Evolutionary conservation across 2,888 invertebrate genomes (phyloP), one percentile per base, ranked within the genome.

Genomic region (Slavum lentiscoides): DNA sequence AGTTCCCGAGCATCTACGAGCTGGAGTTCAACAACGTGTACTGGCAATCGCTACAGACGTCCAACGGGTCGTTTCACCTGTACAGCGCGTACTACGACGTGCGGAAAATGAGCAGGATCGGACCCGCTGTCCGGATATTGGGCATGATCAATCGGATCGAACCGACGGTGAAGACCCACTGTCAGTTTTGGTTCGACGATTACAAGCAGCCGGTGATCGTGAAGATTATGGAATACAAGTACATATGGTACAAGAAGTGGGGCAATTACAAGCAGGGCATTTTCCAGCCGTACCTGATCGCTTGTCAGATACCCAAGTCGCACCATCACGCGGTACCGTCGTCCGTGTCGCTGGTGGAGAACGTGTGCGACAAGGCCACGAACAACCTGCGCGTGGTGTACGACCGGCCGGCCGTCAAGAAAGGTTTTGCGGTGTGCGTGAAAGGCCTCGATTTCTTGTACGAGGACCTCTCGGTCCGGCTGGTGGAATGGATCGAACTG

Each of bases 401-500:
- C 87, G 91, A 94, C 86, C 90, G 91, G 82, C 94, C 94, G 0
- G 88, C 88, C 4, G 87, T 88, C 80, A 92, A 91, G 85, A 92
- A 93, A 84, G 92, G 93, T 43, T 96, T 96, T 86, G 96, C 95
- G 2, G 95, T 96, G 4, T 96, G 96, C 86, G 96, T 96, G 37
- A 96, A 96, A 87, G 97, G 97, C 0, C 88, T 98, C 77, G 96
- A 97, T 87, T 97, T 97, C 85, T 89, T 94, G 4, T 94, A 96
- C 87, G 94, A 95, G 85, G 97, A 97, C 87, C 87, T 96, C 2
- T 95, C 95, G 1, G 94, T 94, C 21, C 90, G 95, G 5, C 88
- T 97, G 39, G 92, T 97, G 70, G 97, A 98, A 87, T 98, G 97
- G 97, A 93, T 97, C 84, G 97, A 97, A 86, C 88, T 96, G 83